These are phyloP conservation scores for Eupristina koningsbergeri DNA, from an alignment of 1,140 invertebrate genomes.

Conservation along the genomic window DNA sequence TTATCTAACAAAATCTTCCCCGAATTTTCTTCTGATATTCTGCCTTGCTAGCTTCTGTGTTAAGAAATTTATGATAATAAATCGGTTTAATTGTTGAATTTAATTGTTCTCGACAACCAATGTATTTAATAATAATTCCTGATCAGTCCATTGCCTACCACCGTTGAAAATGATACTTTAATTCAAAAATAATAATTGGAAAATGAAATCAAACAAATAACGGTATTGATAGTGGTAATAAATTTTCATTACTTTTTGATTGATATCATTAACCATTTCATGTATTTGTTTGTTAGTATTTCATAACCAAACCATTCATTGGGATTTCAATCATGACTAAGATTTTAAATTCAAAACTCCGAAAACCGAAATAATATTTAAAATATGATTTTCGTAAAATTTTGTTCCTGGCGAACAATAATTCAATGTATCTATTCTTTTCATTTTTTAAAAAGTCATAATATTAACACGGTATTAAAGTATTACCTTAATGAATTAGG, in stretches of 20 bases:
- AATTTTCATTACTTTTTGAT: conserved; percentile 18
- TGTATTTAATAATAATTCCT: not conserved
- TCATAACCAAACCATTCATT: not conserved
- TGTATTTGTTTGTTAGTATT: not conserved
- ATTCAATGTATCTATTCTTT: not conserved
- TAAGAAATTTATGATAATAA: not conserved
- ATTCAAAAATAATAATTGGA: conserved; percentile 19
- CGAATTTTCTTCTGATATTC: not conserved
- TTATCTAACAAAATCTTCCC: not conserved
- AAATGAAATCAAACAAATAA: not conserved
- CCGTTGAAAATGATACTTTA: conserved; percentile 2
- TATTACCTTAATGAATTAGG: not conserved
- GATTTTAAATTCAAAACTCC: no score
- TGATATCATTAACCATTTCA: not conserved
- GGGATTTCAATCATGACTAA: not conserved
- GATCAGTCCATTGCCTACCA: not conserved
- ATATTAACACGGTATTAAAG: conserved; percentile 20
- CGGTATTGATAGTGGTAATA: not conserved
- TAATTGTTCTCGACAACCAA: not conserved
- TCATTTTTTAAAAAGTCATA: not conserved
- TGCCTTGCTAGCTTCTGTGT: not conserved
- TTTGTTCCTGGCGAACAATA: not conserved
- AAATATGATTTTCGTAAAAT: not conserved
- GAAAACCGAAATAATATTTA: not conserved
- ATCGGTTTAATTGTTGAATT: not conserved